Percentiles rank a stretch among this genome's conserved stretches.
These are phyloP conservation scores for Meiosimyza platycephala DNA, from an alignment of 2,888 invertebrate species.

Conservation along the genomic window DNA sequence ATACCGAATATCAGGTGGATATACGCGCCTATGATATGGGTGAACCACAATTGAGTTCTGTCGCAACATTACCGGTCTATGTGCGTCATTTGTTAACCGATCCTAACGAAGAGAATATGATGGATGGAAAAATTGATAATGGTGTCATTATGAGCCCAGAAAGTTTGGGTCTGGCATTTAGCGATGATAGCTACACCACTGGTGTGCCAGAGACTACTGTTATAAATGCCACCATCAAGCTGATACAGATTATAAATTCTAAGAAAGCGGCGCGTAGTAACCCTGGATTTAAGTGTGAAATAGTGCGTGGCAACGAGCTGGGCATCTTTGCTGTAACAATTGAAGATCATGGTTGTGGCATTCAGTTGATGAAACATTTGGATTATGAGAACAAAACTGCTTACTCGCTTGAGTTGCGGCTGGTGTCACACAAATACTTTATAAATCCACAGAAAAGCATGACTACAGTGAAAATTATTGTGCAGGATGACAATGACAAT, in stretches of 20 bases:
- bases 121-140: conserved; percentile 54
- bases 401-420: conserved; percentile 80
- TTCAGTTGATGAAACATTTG: conserved; percentile 76
- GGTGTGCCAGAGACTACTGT: conserved; percentile 77
- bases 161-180: conserved; percentile 80
- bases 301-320: conserved; percentile 79
- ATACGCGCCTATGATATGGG: conserved; percentile 88
- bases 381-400: conserved; percentile 83
- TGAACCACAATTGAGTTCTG: conserved; percentile 84
- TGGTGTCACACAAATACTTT: conserved; percentile 83
- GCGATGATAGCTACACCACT: conserved; percentile 86
- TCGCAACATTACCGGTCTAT: conserved; percentile 83
- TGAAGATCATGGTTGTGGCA: conserved; percentile 85
- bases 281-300: conserved; percentile 78
- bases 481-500: conserved; percentile 91
- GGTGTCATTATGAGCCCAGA: conserved; percentile 62
- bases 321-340: conserved; percentile 77
- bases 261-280: conserved; percentile 61
- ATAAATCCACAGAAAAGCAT: conserved; percentile 82
- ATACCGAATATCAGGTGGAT: conserved; percentile 89
- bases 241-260: conserved; percentile 66
- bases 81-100: conserved; percentile 84
- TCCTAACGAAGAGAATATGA: conserved; percentile 69
- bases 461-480: conserved; percentile 82
- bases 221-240: conserved; percentile 64